Evolutionary conservation across 2,113 vertebrate species (phyloP).

Genomic region (Rhadina sibilatrix): DNA sequence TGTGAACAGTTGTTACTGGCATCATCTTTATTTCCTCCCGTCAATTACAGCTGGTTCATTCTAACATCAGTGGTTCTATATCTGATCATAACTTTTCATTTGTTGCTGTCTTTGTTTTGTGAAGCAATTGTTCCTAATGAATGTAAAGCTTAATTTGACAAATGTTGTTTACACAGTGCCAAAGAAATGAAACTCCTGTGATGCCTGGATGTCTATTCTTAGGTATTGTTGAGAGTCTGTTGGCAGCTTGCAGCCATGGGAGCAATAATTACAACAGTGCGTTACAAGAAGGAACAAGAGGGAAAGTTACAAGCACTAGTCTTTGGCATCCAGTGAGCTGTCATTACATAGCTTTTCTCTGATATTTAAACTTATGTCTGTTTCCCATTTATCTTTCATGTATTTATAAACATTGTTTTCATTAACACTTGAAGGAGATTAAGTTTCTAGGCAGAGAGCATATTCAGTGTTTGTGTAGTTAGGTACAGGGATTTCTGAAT

Average conservation of each 20-base stretch:
- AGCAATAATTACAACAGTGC: neutral
- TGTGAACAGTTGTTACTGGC: neutral
- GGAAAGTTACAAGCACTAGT: neutral
- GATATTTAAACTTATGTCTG: neutral
- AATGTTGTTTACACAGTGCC: neutral
- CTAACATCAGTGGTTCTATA: neutral
- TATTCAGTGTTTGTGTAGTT: neutral
- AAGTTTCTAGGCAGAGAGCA: neutral
- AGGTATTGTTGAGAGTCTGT: neutral
- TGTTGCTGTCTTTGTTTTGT: neutral
- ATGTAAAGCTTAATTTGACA: neutral
- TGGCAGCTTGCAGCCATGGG: neutral
- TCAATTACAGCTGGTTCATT: neutral
- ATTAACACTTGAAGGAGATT: neutral
- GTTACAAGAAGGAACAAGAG: neutral
- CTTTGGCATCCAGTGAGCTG: neutral
- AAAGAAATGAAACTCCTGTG: neutral
- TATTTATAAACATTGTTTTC: neutral
- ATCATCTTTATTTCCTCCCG: neutral
- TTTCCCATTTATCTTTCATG: neutral
- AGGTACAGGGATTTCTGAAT: neutral
- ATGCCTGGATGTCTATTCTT: slow-evolving; percentile 14
- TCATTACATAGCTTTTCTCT: slow-evolving; percentile 10
- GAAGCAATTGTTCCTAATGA: neutral
- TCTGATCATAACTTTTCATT: neutral